phyloP scores from a whole-genome alignment of 2,797 vertebrate genomes.

The Parauchenoglanis ngamensis region DNA sequence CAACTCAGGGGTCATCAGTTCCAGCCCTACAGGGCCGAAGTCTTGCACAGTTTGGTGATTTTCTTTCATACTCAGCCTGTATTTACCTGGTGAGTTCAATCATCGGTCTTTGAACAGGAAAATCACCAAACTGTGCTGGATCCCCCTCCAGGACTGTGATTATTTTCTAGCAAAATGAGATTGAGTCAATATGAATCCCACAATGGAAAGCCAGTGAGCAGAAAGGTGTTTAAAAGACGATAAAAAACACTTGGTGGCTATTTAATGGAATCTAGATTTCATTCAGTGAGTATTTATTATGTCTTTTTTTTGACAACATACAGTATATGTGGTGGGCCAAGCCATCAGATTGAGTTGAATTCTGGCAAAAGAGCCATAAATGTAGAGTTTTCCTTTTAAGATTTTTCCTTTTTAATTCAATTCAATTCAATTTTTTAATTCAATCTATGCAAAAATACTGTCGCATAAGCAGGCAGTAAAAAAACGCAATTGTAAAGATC shows the following conservation, averaged over 20 bases:
- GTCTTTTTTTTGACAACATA: no score
- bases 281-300: background rate
- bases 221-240: background rate
- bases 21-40: background rate
- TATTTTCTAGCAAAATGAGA: slow-evolving; percentile 45
- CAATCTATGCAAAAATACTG: background rate
- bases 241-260: background rate
- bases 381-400: background rate
- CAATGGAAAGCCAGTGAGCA: slow-evolving; percentile 44
- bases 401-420: background rate
- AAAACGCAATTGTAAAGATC: background rate
- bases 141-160: slow-evolving; percentile 54
- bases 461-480: background rate
- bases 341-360: background rate
- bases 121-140: slow-evolving; percentile 27
- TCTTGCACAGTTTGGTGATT: slow-evolving; percentile 8
- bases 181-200: slow-evolving; percentile 65
- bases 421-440: background rate
- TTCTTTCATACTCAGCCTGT: background rate
- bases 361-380: background rate
- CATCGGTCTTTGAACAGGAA: background rate
- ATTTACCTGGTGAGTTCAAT: slow-evolving; percentile 24
- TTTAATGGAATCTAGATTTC: background rate
- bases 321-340: background rate
- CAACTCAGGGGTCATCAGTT: slow-evolving; percentile 5